Conservation (phyloP, 53 echinoderm and acorn worm species). For the Luidia sarsii region DNA sequence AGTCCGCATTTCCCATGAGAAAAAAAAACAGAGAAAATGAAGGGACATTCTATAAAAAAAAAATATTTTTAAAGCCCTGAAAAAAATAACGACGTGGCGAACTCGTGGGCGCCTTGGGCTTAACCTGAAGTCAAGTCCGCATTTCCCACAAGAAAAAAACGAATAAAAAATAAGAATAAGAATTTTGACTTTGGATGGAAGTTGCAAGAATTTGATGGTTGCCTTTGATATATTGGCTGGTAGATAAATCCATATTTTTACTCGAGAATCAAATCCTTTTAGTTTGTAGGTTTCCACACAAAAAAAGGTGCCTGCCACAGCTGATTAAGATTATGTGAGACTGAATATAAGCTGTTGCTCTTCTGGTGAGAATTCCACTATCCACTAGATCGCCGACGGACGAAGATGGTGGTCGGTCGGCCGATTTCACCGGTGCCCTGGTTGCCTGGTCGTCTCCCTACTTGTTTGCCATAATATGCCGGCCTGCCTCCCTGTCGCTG, state of each 20-base stretch:
- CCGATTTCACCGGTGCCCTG: no score
- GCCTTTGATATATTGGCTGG: no score
- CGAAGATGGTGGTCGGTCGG: background rate
- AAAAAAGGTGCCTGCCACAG: no score
- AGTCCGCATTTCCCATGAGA: constrained; percentile 6
- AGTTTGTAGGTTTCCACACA: no score
- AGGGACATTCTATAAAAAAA: background rate
- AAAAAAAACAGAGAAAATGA: background rate
- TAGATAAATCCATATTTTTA: no score
- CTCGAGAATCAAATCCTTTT: no score
- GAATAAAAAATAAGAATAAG: no score
- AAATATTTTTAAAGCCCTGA: background rate
- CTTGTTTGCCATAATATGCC: constrained; percentile 45
- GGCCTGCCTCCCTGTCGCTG: constrained; percentile 12
- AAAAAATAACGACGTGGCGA: background rate
- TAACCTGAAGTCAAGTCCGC: constrained; percentile 49
- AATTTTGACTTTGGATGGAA: no score
- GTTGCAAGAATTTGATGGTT: no score
- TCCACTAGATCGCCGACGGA: background rate
- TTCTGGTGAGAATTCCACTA: no score
- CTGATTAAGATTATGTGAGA: no score
- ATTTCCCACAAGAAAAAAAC: constrained; percentile 42
- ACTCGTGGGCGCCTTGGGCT: constrained; percentile 35
- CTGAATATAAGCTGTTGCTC: no score
- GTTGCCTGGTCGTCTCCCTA: background rate